Percentiles rank a stretch among this genome's conserved stretches.
Evolutionary conservation across 2,113 vertebrate species (phyloP).

Genomic region (Corythornis madagascariensis): DNA sequence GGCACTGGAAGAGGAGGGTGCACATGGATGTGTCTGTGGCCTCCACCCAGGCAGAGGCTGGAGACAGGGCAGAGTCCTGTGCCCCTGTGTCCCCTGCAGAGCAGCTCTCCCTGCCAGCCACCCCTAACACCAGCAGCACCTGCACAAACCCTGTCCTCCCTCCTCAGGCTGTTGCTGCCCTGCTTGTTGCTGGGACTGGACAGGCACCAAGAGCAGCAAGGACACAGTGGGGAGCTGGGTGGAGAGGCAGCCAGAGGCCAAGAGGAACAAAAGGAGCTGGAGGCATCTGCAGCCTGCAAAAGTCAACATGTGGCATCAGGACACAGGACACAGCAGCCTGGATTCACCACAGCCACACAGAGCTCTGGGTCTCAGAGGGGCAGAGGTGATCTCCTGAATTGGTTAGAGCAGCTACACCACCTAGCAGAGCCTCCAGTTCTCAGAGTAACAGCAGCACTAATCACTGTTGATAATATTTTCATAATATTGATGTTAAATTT

Average conservation of each 20-base stretch:
- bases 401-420: too few species aligned
- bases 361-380: not conserved
- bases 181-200: not conserved
- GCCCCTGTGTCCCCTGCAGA: accelerated
- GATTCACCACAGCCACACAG: not conserved
- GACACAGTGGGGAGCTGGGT: not conserved
- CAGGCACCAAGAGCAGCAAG: not conserved
- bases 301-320: accelerated
- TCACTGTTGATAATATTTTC: too few species aligned
- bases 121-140: not conserved
- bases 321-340: not conserved
- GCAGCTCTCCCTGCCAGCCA: not conserved
- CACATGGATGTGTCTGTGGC: not conserved
- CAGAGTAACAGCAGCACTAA: not conserved
- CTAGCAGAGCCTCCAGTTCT: not conserved
- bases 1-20: not conserved
- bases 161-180: not conserved
- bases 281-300: not conserved
- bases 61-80: not conserved
- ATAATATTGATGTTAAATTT: too few species aligned
- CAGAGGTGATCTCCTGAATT: not conserved
- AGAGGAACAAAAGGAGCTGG: not conserved
- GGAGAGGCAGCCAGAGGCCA: not conserved
- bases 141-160: not conserved
- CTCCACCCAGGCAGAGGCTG: not conserved